Percentiles rank a stretch among this genome's conserved stretches.
These are phyloP conservation scores for Amphiprion percula DNA, from an alignment of 2,113 vertebrate genomes.

Conservation along the genomic window DNA sequence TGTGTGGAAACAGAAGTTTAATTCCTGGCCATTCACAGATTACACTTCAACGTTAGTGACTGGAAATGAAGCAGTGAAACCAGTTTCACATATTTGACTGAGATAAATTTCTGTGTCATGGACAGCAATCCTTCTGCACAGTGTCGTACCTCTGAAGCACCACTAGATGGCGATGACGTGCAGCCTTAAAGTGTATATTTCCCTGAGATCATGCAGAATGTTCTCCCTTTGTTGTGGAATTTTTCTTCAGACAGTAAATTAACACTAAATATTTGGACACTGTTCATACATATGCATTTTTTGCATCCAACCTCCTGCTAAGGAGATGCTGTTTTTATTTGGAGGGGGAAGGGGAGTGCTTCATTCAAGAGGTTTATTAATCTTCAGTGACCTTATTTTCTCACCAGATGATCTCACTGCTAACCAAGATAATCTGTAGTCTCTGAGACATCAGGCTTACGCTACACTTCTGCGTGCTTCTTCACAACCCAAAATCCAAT, in stretches of 20 bases:
- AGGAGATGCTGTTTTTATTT: no score
- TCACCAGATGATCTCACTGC: no score
- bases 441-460: no score
- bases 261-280: not conserved
- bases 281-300: not conserved
- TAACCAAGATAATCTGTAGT: no score
- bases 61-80: not conserved
- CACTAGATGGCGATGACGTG: constrained; percentile 42
- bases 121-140: not conserved
- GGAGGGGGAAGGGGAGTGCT: no score
- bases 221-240: not conserved
- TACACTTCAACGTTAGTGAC: constrained; percentile 1
- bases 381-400: no score
- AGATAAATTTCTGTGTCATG: not conserved
- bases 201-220: not conserved
- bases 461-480: no score
- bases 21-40: constrained; percentile 1
- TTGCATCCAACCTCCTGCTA: not conserved
- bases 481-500: no score
- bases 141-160: constrained; percentile 22
- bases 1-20: not conserved
- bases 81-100: not conserved
- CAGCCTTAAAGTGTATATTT: not conserved
- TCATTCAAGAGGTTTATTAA: no score
- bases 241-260: not conserved